Evolutionary conservation across 2,113 vertebrate species (phyloP).

Genomic region (Pseudopipra pipra): DNA sequence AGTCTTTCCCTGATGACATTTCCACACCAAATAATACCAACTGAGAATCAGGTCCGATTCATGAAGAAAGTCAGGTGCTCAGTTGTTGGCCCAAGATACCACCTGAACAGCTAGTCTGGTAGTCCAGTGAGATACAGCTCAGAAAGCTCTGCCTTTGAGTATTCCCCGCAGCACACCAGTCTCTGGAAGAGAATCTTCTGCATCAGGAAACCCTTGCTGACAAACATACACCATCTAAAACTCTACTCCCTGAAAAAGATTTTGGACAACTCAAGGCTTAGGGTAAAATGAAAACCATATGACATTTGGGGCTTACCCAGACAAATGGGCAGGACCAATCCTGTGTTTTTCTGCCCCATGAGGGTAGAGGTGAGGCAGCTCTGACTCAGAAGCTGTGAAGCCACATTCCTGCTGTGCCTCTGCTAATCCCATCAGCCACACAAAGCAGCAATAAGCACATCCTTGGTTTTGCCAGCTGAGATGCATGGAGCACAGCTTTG

Average conservation of each 20-base stretch:
- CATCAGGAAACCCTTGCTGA: background rate
- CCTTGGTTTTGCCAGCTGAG: background rate
- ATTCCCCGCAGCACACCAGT: background rate
- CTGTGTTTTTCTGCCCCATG: rapidly evolving
- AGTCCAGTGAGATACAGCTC: background rate
- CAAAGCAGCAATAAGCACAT: rapidly evolving
- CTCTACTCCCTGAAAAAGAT: background rate
- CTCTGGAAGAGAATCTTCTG: background rate
- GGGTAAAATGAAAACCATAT: background rate
- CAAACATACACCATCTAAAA: background rate
- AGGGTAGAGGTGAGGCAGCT: background rate
- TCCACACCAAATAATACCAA: background rate
- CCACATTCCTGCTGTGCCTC: rapidly evolving
- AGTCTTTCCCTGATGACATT: background rate
- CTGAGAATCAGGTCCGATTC: background rate
- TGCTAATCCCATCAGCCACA: rapidly evolving
- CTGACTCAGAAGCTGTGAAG: background rate
- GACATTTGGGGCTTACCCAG: background rate
- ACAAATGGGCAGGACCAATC: rapidly evolving
- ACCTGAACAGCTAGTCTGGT: background rate
- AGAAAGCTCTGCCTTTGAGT: background rate
- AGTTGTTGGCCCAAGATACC: background rate
- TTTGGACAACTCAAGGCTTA: background rate
- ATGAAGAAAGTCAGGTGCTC: rapidly evolving
- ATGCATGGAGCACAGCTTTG: background rate